Evolutionary conservation across 2,113 vertebrate species (phyloP).

Genomic region (Mustela nigripes): DNA sequence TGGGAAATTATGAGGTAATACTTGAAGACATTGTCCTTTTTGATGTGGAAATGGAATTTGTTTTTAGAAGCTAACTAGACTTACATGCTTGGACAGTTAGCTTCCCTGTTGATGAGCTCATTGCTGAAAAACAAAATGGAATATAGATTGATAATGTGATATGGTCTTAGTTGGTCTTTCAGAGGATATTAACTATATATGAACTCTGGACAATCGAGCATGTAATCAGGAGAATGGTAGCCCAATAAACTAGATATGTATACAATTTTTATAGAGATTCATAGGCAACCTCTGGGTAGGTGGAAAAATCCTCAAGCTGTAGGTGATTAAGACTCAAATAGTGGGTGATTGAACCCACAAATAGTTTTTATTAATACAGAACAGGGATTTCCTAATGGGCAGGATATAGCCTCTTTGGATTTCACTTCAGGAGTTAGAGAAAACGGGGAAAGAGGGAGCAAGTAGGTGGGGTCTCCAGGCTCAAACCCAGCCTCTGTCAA

Average conservation of each 20-base stretch:
- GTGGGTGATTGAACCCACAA: not conserved
- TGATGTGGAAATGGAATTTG: slow-evolving; percentile 55
- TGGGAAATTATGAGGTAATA: slow-evolving; percentile 26
- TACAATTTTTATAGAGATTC: not conserved
- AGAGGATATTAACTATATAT: not conserved
- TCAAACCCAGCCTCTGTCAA: not conserved
- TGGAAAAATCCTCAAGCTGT: not conserved
- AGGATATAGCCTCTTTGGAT: not conserved
- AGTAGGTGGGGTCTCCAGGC: not conserved
- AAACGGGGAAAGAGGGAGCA: not conserved
- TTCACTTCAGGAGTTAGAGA: not conserved
- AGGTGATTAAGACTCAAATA: not conserved
- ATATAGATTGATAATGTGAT: slow-evolving; percentile 52
- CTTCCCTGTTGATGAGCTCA: slow-evolving; percentile 76
- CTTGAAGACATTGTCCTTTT: slow-evolving; percentile 53
- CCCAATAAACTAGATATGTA: not conserved
- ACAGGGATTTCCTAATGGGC: not conserved
- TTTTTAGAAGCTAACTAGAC: slow-evolving; percentile 68
- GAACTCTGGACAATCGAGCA: not conserved
- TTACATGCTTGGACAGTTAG: slow-evolving; percentile 77
- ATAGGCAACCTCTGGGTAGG: not conserved
- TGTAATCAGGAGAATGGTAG: not conserved
- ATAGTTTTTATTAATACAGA: not conserved
- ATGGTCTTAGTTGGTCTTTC: not conserved
- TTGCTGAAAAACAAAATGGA: slow-evolving; percentile 76